Base-by-base conservation (phyloP, 2,888 invertebrate species). In the Syritta pipiens region DNA sequence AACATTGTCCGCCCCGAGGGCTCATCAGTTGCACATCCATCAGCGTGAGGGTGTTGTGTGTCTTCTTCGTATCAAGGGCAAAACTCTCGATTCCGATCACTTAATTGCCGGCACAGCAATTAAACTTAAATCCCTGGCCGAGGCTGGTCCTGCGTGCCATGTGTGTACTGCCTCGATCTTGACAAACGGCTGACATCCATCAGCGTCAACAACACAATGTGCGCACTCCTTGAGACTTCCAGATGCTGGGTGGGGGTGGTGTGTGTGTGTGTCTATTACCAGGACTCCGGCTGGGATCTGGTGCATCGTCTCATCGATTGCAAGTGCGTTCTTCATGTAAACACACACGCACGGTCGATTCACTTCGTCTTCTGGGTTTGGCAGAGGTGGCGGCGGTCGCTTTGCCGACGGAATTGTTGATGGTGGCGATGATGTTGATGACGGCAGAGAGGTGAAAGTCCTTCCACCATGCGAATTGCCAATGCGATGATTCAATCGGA, bases 111-210 rank as follows among this genome's bases (percentile, higher is more conserved):
- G 63, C 63, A 48, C 35, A 57, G 71, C 71, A 69, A 76, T 76
- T 76, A 76, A 76, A 76, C 71, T 57, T 30, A 55, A 49, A 69
- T 76, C 32, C 30, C 35, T 26, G 19, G 32, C 40, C 26, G 24
- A 28, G 7, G 26, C 35, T 63, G 44, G 37, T 63, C 48, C 62
- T 60, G 62, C 55, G 55, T 44, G 44, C 55, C 26, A 44, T 57
- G 35, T 57, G 20, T 28, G 32, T 59, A 35, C 60, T 42, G 62
- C 48, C 69, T 68, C 57, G 63, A 76, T 71, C 76, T 71, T 76
- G 76, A 76, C 76, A 76, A 76, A 71, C 76, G 71, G 76, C 71
- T 71, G 69, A 76, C 69, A 76, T 76, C 62, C 69, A 69, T 71
- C 76, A 71, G 71, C 63, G 71, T 76, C 76, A 69, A 35, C 51